Evolutionary conservation across 2,113 vertebrate species (phyloP), one percentile per base, ranked within the genome.

Genomic region (Gallinago paraguaiae): DNA sequence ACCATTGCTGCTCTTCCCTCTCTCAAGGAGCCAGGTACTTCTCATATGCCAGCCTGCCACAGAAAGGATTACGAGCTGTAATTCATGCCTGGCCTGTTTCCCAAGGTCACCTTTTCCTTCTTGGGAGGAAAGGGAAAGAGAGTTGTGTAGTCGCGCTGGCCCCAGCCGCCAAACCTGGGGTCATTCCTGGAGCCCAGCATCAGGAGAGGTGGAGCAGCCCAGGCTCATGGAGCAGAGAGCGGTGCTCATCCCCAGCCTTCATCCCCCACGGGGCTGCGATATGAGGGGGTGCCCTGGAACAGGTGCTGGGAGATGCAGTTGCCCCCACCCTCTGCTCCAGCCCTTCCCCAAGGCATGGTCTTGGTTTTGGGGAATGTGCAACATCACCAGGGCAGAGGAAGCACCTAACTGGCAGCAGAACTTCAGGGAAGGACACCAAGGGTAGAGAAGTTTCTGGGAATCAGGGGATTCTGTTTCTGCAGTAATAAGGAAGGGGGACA

Each of bases 71-170:
- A 90, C 8, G 31, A 80, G 78, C 65, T 54, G 72, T 46, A 93
- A 74, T 93, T 85, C 95, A 85, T 45, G 39, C 69, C 75, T 93
- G 88, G 35, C 72, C 33, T 7, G 3, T 54, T 76, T 69, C 93
- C 88, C 86, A 82, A 89, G 28, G 20, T 4, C 9, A 3, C 7
- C 24, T 71, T 63, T 54, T 82, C 31, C 37, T 79, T 64, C 80
- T 20, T n/a, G 31, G 61, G 57, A 71, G 27, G 37, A 65, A 67
- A 79, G 16, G 46, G 60, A 78, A n/a, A 65, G 35, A 51, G 70
- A 92, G 15, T 9, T 54, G 33, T 37, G n/a, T 45, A 46, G 56
- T 5, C 1, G 1, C 3, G 3, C 31, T 31, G 30, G 72, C 24
- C 35, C 56, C 3, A 2, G 10, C 19, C 5, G 68, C 45, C 1